Evolutionary conservation across 2,888 invertebrate species (phyloP).

Genomic region (Hipparchia semele): DNA sequence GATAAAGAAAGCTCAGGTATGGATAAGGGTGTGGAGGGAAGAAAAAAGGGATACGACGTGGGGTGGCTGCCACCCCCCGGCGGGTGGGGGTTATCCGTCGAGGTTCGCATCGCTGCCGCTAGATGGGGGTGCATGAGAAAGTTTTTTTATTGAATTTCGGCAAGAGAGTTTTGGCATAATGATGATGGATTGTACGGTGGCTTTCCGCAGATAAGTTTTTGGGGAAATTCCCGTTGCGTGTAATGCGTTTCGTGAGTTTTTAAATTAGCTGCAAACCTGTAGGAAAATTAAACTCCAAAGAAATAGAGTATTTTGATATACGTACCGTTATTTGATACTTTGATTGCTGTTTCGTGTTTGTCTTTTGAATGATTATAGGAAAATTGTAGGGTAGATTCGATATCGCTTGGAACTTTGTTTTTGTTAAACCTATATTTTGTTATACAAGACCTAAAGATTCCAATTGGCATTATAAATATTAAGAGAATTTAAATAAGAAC

Average conservation of each 20-base stretch:
- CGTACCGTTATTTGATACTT: conserved; percentile 13
- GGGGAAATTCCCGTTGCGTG: conserved; percentile 64
- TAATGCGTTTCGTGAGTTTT: conserved; percentile 74
- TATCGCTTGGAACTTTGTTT: neutral
- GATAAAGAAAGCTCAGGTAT: conserved; percentile 83
- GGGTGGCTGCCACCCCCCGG: conserved; percentile 67
- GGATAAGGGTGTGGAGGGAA: conserved; percentile 81
- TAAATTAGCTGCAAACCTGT: conserved; percentile 61
- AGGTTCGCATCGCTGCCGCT: conserved; percentile 69
- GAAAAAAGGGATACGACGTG: conserved; percentile 80
- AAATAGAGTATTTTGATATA: conserved; percentile 19
- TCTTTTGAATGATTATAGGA: conserved; percentile 9
- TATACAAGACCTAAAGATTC: neutral
- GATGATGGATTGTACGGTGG: conserved; percentile 81
- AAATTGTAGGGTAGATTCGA: neutral
- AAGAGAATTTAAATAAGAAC: neutral
- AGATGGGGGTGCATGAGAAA: conserved; percentile 74
- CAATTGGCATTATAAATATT: neutral
- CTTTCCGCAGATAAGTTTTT: conserved; percentile 77
- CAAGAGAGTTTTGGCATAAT: conserved; percentile 76
- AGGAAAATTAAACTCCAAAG: conserved; percentile 13
- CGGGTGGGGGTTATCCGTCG: conserved; percentile 53
- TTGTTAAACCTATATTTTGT: neutral
- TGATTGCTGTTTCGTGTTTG: conserved; percentile 15
- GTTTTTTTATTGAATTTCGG: conserved; percentile 80